These are phyloP conservation scores for Protaetia brevitarsis DNA, from an alignment of 1,140 invertebrate genomes.

Conservation along the genomic window DNA sequence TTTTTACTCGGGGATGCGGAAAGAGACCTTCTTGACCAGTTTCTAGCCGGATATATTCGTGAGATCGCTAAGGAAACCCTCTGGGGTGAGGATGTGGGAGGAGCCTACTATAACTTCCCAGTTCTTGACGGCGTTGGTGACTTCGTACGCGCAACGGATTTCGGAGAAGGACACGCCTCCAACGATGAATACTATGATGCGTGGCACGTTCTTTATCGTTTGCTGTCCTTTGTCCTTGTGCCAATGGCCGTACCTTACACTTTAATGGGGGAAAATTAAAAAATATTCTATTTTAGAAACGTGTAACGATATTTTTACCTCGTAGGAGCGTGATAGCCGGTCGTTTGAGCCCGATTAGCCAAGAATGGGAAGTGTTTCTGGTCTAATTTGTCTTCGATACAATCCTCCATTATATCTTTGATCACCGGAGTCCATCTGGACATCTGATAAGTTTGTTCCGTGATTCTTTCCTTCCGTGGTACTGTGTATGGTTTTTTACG, in stretches of 20 bases:
- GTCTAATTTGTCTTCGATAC: constrained; percentile 97
- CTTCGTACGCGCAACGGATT: constrained; percentile 97
- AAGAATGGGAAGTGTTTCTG: constrained; percentile 94
- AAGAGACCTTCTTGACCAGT: constrained; percentile 43
- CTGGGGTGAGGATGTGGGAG: constrained; percentile 93
- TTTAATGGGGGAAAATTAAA: constrained; percentile 51
- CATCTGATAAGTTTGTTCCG: constrained; percentile 99
- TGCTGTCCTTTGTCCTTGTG: constrained; percentile 96
- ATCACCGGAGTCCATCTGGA: constrained; percentile 98
- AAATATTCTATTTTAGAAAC: background rate
- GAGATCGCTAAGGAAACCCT: constrained; percentile 89
- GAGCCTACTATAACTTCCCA: constrained; percentile 99
- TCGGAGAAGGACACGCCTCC: constrained; percentile 96
- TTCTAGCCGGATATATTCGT: constrained; percentile 71
- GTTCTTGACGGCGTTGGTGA: constrained; percentile 93
- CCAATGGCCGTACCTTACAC: constrained; percentile 98
- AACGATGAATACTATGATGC: constrained; percentile 94
- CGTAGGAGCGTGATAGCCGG: constrained; percentile 88
- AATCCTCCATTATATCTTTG: constrained; percentile 98
- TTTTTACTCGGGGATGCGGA: constrained; percentile 30
- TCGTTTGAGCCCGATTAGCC: constrained; percentile 82
- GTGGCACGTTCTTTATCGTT: constrained; percentile 92
- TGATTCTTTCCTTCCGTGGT: constrained; percentile 90
- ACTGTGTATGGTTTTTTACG: constrained; percentile 83
- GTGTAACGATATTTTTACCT: constrained; percentile 56